Conservation (phyloP, 64 coral and sea anemone genomes). For the Montipora cactus region DNA sequence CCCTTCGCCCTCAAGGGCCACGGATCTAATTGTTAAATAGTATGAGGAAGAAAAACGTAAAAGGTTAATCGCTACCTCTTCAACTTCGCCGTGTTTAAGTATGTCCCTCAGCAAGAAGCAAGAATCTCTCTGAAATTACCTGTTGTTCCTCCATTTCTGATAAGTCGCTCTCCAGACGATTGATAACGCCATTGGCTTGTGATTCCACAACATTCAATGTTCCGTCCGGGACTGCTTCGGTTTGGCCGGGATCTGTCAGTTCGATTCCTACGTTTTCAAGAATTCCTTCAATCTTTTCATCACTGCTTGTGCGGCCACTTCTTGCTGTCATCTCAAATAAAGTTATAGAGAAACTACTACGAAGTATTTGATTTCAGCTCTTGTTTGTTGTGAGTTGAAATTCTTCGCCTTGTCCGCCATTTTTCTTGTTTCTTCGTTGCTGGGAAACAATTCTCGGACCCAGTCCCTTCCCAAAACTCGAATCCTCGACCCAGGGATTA, state of each 20-base stretch:
- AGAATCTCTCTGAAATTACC: background rate
- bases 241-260: background rate
- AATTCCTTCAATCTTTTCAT: background rate
- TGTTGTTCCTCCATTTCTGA: constrained; percentile 12
- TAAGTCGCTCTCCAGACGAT: background rate
- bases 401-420: constrained; percentile 30
- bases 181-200: background rate
- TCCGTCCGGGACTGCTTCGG: background rate
- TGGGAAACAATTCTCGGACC: constrained; percentile 6
- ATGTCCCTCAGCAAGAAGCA: background rate
- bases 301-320: background rate
- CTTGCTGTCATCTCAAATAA: background rate
- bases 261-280: background rate
- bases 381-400: background rate
- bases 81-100: too few species aligned
- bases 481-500: too few species aligned
- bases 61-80: too few species aligned
- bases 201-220: background rate
- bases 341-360: background rate
- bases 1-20: too few species aligned
- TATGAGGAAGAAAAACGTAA: too few species aligned
- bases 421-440: constrained; percentile 30
- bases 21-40: too few species aligned
- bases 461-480: too few species aligned
- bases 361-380: background rate